These are phyloP conservation scores for Ypsolopha scabrella DNA, from an alignment of 2,888 invertebrate species.

Conservation along the genomic window DNA sequence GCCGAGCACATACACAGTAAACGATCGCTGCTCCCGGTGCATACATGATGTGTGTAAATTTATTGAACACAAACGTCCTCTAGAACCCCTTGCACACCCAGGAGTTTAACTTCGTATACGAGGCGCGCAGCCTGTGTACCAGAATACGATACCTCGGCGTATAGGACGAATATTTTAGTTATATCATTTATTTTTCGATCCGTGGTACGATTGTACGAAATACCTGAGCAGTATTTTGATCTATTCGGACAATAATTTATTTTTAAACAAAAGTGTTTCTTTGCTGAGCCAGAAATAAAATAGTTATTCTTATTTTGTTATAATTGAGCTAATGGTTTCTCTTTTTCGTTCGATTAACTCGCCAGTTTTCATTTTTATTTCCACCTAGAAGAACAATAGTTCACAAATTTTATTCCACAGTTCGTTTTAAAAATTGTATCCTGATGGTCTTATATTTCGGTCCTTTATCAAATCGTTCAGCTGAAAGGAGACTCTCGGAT, in stretches of 20 bases:
- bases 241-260: too few species aligned
- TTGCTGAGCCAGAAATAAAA: neutral
- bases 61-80: conserved; percentile 49
- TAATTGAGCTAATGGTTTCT: too few species aligned
- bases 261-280: too few species aligned
- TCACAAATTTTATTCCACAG: too few species aligned
- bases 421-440: too few species aligned
- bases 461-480: too few species aligned
- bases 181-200: neutral
- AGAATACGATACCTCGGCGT: neutral
- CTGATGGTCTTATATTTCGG: too few species aligned
- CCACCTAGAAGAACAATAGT: too few species aligned
- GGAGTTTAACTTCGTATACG: neutral
- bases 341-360: too few species aligned
- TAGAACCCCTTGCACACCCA: conserved; percentile 9
- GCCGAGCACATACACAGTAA: conserved; percentile 45
- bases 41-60: conserved; percentile 53
- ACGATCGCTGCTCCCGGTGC: conserved; percentile 41
- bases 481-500: too few species aligned
- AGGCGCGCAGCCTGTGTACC: neutral
- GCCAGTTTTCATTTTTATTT: too few species aligned
- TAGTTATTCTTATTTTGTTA: too few species aligned
- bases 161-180: neutral
- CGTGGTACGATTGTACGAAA: neutral
- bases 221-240: neutral